A percentile compares a stretch with the other conserved stretches of the same genome.
Evolutionary conservation across 2,113 vertebrate species (phyloP).

Genomic region (Corynorhinus townsendii): DNA sequence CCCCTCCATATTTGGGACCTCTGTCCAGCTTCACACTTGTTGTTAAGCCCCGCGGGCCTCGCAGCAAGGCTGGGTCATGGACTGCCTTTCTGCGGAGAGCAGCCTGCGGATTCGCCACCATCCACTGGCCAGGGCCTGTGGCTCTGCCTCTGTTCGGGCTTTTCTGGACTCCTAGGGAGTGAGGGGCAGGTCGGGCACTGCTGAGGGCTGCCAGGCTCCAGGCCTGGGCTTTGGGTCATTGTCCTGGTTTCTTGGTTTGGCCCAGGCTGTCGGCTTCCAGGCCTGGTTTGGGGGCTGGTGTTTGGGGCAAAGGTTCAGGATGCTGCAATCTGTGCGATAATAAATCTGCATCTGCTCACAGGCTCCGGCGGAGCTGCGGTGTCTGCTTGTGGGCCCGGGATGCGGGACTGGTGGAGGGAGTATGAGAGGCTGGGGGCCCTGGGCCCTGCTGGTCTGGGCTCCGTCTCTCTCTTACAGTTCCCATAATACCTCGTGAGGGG

Average conservation of each 20-base stretch:
- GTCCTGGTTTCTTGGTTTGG: background rate
- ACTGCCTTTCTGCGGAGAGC: background rate
- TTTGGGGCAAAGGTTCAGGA: background rate
- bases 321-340: conserved; percentile 33
- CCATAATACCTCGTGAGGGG: background rate
- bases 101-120: background rate
- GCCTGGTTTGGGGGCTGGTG: background rate
- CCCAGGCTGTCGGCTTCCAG: background rate
- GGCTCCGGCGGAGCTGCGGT: background rate
- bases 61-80: background rate
- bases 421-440: background rate
- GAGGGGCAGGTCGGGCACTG: background rate
- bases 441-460: background rate
- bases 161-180: background rate
- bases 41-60: background rate
- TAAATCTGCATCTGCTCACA: conserved; percentile 57
- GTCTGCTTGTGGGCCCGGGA: background rate
- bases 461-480: background rate
- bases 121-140: accelerated
- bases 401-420: background rate
- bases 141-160: background rate
- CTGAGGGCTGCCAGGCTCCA: background rate
- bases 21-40: background rate
- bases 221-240: background rate
- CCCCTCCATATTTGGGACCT: background rate